A percentile compares a stretch with the other conserved stretches of the same genome.
Conservation (phyloP, 1,140 invertebrate species). For the Microvelia longipes region DNA sequence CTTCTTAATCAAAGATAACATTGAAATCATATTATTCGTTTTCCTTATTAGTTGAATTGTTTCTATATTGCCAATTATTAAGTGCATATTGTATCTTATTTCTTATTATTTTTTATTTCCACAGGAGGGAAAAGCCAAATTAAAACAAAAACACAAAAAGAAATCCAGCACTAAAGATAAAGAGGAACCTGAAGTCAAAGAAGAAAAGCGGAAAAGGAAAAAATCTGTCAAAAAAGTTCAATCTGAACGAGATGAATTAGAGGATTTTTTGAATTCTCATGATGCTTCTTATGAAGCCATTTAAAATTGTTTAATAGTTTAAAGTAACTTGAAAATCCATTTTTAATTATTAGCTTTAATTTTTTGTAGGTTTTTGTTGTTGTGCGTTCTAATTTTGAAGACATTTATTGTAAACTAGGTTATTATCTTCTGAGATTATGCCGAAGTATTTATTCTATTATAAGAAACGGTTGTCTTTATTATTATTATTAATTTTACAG, state of each 20-base stretch:
- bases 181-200: conserved; percentile 8
- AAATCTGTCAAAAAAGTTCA: conserved; percentile 12
- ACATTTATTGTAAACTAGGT: not conserved
- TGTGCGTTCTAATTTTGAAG: not conserved
- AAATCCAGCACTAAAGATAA: conserved; percentile 5
- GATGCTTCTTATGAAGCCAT: conserved; percentile 19
- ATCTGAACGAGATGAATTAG: conserved; percentile 13
- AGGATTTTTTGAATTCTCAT: conserved; percentile 15
- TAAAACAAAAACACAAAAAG: conserved; percentile 15
- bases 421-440: not conserved
- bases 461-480: too few relatives aligned
- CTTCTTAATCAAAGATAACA: too few relatives aligned
- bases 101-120: too few relatives aligned
- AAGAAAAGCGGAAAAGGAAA: conserved; percentile 17
- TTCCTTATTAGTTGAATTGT: too few relatives aligned
- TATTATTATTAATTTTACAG: too few relatives aligned
- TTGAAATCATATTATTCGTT: too few relatives aligned
- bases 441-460: not conserved
- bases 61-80: too few relatives aligned
- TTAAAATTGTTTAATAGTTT: conserved; percentile 4
- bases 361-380: not conserved
- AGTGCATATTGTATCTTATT: too few relatives aligned
- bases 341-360: not conserved
- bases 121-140: conserved; percentile 8
- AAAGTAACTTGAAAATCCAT: not conserved